Evolutionary conservation across 2,797 vertebrate genomes (phyloP).

Genomic region (Propithecus deckenii): DNA sequence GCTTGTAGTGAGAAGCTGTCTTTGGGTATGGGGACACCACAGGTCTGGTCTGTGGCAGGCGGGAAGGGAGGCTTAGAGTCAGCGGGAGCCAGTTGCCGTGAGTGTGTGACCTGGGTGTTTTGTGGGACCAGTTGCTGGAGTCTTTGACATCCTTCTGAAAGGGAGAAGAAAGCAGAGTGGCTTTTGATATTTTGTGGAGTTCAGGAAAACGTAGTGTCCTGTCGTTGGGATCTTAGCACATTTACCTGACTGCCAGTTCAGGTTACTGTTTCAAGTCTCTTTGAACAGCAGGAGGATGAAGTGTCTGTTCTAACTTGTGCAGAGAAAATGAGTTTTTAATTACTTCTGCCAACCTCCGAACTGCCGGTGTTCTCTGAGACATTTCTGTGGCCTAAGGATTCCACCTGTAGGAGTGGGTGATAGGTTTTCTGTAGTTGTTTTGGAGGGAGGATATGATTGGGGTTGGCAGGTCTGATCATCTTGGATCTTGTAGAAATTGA

Average conservation of each 20-base stretch:
- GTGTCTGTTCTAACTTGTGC: constrained; percentile 67
- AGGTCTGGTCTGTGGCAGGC: background rate
- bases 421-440: background rate
- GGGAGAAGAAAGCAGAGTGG: constrained; percentile 29
- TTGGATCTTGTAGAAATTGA: background rate
- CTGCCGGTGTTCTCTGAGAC: background rate
- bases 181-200: constrained; percentile 59
- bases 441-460: background rate
- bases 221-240: constrained; percentile 41
- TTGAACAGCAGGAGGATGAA: constrained; percentile 67
- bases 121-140: background rate
- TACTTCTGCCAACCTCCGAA: constrained; percentile 56
- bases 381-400: constrained; percentile 7
- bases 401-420: constrained; percentile 54
- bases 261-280: constrained; percentile 66
- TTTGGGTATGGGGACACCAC: background rate
- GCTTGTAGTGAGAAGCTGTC: background rate
- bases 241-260: constrained; percentile 57
- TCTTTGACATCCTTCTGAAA: constrained; percentile 55
- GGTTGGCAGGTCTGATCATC: background rate
- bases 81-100: background rate
- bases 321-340: constrained; percentile 76
- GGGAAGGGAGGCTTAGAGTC: constrained; percentile 13
- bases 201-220: background rate
- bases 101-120: constrained; percentile 11